These are phyloP conservation scores for Tortricodes alternella DNA, from an alignment of 2,888 invertebrate genomes.

Conservation along the genomic window DNA sequence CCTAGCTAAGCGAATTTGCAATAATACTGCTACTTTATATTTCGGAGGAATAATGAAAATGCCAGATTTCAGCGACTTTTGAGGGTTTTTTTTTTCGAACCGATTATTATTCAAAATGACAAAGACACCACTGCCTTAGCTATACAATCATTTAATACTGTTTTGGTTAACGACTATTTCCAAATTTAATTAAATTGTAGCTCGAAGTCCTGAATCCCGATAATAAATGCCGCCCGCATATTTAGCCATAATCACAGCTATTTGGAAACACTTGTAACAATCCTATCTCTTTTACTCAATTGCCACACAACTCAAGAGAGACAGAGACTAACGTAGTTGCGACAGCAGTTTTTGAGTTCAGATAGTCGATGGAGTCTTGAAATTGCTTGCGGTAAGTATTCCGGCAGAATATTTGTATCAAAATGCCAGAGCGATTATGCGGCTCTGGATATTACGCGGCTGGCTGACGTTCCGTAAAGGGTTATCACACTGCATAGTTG, in stretches of 20 bases:
- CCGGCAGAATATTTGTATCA: slow-evolving; percentile 3
- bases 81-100: too few species aligned
- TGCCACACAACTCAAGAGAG: background rate
- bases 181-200: background rate
- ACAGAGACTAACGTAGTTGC: background rate
- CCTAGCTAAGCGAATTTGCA: too few species aligned
- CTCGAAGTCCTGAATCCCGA: background rate
- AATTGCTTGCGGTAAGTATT: background rate
- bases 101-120: too few species aligned
- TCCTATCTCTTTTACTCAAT: background rate
- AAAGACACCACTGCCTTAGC: too few species aligned
- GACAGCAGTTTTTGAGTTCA: background rate
- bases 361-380: background rate
- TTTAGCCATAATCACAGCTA: background rate
- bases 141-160: too few species aligned
- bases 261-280: background rate
- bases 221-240: background rate
- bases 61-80: too few species aligned
- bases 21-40: too few species aligned
- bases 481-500: too few species aligned
- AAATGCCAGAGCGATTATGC: background rate
- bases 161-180: background rate
- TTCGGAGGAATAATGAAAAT: too few species aligned
- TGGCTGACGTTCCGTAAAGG: background rate
- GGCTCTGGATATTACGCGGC: background rate